Base-by-base conservation (phyloP, 2,888 invertebrate genomes). In the Drosophila diplacantha region DNA sequence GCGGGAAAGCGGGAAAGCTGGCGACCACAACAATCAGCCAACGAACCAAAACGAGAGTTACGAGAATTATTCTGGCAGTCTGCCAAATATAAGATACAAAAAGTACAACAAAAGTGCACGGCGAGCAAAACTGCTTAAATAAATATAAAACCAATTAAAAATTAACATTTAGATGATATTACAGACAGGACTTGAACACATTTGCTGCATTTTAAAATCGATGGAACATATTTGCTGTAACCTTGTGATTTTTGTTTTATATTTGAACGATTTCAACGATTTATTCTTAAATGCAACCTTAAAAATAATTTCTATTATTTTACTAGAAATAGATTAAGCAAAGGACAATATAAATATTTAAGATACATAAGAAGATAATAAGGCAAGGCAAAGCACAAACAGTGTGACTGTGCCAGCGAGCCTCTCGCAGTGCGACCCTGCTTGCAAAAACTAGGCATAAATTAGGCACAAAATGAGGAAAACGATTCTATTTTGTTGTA, bases 11-110 rank as follows among this genome's bases (percentile, higher is more conserved):
- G n/a, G 35, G 12, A 20, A 49, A 24, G 22, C 32, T 29, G 55
- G 46, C 24, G 54, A 54, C 53, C 59, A 51, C 44, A 62, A 52
- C 41, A 62, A 62, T 37, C 52, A 54, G 24, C 32, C 46, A 58
- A 26, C 54, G 22, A 32, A 59, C 38, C 55, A 75, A 71, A 75
- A 52, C 59, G 61, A 75, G 73, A 62, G 73, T 73, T 74, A 73
- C 72, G 65, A 69, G 50, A 73, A 76, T 75, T 75, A 69, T 75
- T 73, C 79, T 73, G 77, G 77, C 76, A 76, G 61, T 50, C 62
- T 61, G 79, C 74, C 76, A 50, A 51, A 46, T 38, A 32, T 38
- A 46, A 26, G 20, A 60, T 31, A 31, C 18, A 20, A 20, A 49
- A 29, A 49, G 31, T 16, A 55, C 43, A 59, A 35, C 20, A 51